Evolutionary conservation across 2,888 invertebrate genomes (phyloP).

Genomic region (Agrochola lychnidis): DNA sequence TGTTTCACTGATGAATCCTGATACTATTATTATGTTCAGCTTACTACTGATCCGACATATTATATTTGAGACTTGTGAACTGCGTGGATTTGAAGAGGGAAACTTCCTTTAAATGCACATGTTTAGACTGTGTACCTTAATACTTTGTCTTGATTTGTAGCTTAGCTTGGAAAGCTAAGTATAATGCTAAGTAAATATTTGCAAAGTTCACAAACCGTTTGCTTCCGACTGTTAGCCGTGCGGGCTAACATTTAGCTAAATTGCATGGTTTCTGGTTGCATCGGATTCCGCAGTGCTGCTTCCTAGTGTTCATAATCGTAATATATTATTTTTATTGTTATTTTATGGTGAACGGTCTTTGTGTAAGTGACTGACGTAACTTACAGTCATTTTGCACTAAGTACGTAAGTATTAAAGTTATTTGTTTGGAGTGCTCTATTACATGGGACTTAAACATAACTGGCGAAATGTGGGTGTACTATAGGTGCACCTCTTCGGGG

Average conservation of each 20-base stretch:
- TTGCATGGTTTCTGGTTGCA: constrained; percentile 44
- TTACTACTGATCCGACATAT: no score
- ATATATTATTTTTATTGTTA: constrained; percentile 37
- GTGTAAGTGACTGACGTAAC: neutral
- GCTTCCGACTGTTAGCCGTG: constrained; percentile 36
- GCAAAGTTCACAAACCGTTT: constrained; percentile 15
- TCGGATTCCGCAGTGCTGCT: constrained; percentile 34
- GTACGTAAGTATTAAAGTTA: neutral
- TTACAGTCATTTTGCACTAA: neutral
- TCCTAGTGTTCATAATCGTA: constrained; percentile 23
- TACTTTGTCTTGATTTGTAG: neutral
- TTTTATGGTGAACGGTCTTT: constrained; percentile 17
- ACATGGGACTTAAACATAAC: no score
- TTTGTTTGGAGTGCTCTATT: neutral
- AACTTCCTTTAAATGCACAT: neutral
- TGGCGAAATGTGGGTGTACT: no score
- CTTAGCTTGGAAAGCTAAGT: constrained; percentile 12
- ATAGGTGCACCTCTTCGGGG: no score
- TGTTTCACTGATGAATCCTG: neutral
- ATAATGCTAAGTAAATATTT: constrained; percentile 18
- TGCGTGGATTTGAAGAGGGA: neutral
- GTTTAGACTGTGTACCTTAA: neutral
- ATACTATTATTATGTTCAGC: neutral
- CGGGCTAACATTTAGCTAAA: constrained; percentile 38
- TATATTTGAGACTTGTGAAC: neutral